Evolutionary conservation across 2,888 invertebrate species (phyloP), one percentile per base, ranked within the genome.

Genomic region (Amphipoea lucens): DNA sequence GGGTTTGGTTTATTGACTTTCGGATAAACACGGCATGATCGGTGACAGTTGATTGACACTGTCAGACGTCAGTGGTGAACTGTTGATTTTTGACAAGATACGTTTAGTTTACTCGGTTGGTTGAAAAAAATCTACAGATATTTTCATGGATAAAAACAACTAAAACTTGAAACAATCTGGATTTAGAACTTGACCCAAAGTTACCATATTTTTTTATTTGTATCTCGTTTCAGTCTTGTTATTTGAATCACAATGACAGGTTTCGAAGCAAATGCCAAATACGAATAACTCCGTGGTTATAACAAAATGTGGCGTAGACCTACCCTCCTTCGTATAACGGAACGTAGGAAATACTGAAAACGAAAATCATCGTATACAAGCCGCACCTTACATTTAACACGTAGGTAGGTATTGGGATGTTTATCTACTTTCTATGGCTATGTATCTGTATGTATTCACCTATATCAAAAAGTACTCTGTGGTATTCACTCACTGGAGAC

Each of bases 401-500:
- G 85, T 89, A 89, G 86, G 63, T 86, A 87, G 86, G 68, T 86
- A 87, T 89, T 89, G 88, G 83, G 82, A 87, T 89, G 88, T 85
- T 83, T 90, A 92, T 87, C 89, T 93, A 93, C 94, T 94, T 94
- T 94, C 94, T 93, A 93, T 94, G 92, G 86, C 74, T 92, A 90
- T 90, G 85, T 89, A 87, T 91, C 87, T 90, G 90, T 91, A 90
- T 91, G 90, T 91, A 92, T 92, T 93, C 93, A 94, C 91, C n/a
- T n/a, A n/a, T n/a, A n/a, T n/a, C n/a, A n/a, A n/a, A n/a, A n/a
- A n/a, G n/a, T n/a, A n/a, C n/a, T n/a, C n/a, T n/a, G n/a, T n/a
- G n/a, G 90, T 91, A 92, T 92, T 93, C 93, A 94, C 91, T 94
- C 92, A 91, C 91, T 92, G 92, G 94, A 94, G n/a, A n/a, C n/a